Evolutionary conservation across 2,888 invertebrate genomes (phyloP), one percentile per base, ranked within the genome.

Genomic region (Athripsodes cinereus): DNA sequence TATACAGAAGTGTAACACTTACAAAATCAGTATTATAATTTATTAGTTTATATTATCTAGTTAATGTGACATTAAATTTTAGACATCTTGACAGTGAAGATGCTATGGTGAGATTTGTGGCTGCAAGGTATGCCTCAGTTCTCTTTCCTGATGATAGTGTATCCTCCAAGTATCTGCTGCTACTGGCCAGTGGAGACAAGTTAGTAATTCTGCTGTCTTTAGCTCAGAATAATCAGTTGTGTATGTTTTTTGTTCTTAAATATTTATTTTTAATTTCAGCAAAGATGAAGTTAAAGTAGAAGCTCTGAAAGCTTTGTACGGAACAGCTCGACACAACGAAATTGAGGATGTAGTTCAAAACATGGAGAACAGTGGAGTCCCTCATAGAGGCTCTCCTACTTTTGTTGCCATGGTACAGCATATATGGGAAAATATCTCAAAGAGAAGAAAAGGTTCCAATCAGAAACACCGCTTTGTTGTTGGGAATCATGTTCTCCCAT

Each of bases 131-230:
- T 67, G 81, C 92, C 0, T 85, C 88, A 2, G 83, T 84, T 6
- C 88, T 94, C 64, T 96, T 93, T 72, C 90, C 92, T 0, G 79
- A 84, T 31, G 82, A 89, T 67, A 90, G 92, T 71, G 85, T 90
- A 0, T 88, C 91, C 0, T 89, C 94, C 0, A 81, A 92, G 67
- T 93, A 89, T 70, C 75, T 94, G 10, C 73, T 96, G 55, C 76
- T 96, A 18, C 71, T 92, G 56, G 92, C 92, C 31, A 88, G 88
- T 64, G 93, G 92, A 48, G 94, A 95, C 69, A 81, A 80, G 90
- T 91, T 71, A 71, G 79, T 73, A 61, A 44, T n/a, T n/a, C n/a
- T 26, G 10, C 40, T 40, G 13, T 40, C 40, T 40, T 16, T 3
- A 8, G 2, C 40, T 8, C 16, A 40, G 13, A 16, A 3, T 40